These are phyloP conservation scores for Synanthedon vespiformis DNA, from an alignment of 2,888 invertebrate genomes.

Conservation along the genomic window DNA sequence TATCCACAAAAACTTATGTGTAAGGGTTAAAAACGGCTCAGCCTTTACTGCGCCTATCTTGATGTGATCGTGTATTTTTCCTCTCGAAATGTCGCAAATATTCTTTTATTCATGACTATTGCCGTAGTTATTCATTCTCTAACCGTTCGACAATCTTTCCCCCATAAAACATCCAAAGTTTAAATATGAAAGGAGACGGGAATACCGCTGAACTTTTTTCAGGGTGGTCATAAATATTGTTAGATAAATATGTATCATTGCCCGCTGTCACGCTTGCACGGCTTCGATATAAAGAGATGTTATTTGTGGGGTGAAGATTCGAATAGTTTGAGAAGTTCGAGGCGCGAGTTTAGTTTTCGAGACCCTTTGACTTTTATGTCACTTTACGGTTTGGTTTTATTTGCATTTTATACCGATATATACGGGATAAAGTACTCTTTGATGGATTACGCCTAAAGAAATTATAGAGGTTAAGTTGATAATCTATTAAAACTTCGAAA, in stretches of 20 bases:
- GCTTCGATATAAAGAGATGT: constrained; percentile 31
- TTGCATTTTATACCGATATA: too few relatives aligned
- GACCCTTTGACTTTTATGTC: constrained; percentile 19
- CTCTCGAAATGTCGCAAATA: neutral
- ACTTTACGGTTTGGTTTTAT: constrained; percentile 18
- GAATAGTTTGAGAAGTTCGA: constrained; percentile 38
- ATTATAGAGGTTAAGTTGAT: too few relatives aligned
- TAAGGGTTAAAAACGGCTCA: constrained; percentile 5
- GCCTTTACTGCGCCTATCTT: constrained; percentile 1
- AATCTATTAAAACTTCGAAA: too few relatives aligned
- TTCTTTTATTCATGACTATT: constrained; percentile 27
- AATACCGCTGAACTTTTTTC: constrained; percentile 45
- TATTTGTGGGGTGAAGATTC: constrained; percentile 32
- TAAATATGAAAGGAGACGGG: constrained; percentile 54
- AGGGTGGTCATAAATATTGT: constrained; percentile 55
- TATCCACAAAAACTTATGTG: neutral
- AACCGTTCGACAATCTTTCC: constrained; percentile 28
- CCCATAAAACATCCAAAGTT: constrained; percentile 49
- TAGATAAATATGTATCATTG: constrained; percentile 67
- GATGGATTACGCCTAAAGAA: too few relatives aligned
- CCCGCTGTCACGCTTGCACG: constrained; percentile 39
- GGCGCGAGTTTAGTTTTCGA: constrained; percentile 16
- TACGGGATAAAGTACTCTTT: too few relatives aligned
- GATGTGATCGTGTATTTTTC: constrained; percentile 4
- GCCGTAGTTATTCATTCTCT: constrained; percentile 30